Base-by-base conservation (phyloP, 2,888 invertebrate species). In the Drosophila neoperkinsi region DNA sequence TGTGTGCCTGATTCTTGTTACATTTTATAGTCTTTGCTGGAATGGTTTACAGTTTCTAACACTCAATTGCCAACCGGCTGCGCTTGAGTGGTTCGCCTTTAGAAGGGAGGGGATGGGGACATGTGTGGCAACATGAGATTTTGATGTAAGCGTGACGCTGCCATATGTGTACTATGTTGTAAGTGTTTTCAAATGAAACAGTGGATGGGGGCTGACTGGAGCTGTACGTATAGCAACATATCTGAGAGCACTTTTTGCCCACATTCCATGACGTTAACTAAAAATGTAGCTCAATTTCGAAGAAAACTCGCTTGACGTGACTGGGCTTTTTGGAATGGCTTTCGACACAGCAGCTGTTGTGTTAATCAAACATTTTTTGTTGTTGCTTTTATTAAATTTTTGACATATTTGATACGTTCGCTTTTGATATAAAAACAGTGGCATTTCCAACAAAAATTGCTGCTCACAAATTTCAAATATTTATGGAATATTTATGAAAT, bases 91-190 rank as follows among this genome's bases (percentile, higher is more conserved):
- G 11, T 49, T 71, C 33, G 36, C 56, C 13, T n/a, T 5, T 21
- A 0, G 6, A 13, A 13, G 33, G 10, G 28, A 5, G 31, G 4
- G 13, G 6, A 30, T 55, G 63, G 52, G 58, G 56, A 56, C 34
- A 51, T 67, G 62, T 67, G 73, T 61, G 79, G 81, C 73, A 77
- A 81, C 73, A 81, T 72, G 82, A 82, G 79, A 79, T 66, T 76
- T 76, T 81, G 82, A 79, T 81, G 82, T 77, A 62, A 62, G 64
- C 67, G 66, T 81, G 67, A 79, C 78, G 70, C 49, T 49, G 64
- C 55, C 78, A 79, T 81, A 81, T 79, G 79, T 74, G 67, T 53
- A 59, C 67, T 55, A 77, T 77, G 65, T 70, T 77, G 57, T 31
- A 53, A 71, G 70, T 71, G 70, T 58, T 62, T 53, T 52, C 34